Base-by-base conservation (phyloP, 2,888 invertebrate species). In the Eupithecia pulchellata region DNA sequence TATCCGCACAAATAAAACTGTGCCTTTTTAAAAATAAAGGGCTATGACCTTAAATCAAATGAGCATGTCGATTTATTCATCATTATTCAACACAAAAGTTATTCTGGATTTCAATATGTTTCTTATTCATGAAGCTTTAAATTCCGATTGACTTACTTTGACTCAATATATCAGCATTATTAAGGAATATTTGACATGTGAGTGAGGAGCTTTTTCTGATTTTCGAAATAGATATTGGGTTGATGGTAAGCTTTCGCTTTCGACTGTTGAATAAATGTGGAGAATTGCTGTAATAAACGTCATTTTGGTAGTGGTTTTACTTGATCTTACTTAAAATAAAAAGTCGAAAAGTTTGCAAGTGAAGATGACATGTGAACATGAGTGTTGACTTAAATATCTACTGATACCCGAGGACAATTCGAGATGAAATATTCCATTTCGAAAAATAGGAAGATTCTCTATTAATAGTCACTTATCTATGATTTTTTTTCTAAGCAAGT, bases 1-100 rank as follows among this genome's bases (percentile, higher is more conserved):
- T 81, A 84, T 86, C 87, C 85, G 86, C 83, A 85, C 86, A 90
- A 92, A 91, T 87, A 91, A 91, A 90, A 88, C 81, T 82, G 83
- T 79, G 77, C 79, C 77, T 73, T 80, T 78, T 82, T 29, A 68
- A 73, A 73, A 73, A 73, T 67, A 84, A 85, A 70, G 89, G 86
- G 87, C 85, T 75, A 80, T 84, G 89, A 88, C 87, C 90, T 83
- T 84, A 72, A 65, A 75, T 68, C 64, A 60, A 71, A 67, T 87
- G 82, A 84, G 84, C 84, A 84, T 47, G 55, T 69, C 69, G 65
- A 69, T 67, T 86, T 86, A 73, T 73, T 86, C 84, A 85, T 84
- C 81, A 82, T 83, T 82, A 79, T 80, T 79, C 80, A 82, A 80
- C 80, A 82, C 79, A 75, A 81, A 80, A 78, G 71, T 75, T 75